Evolutionary conservation across 2,888 invertebrate species (phyloP).

Genomic region (Harpalus rubripes): DNA sequence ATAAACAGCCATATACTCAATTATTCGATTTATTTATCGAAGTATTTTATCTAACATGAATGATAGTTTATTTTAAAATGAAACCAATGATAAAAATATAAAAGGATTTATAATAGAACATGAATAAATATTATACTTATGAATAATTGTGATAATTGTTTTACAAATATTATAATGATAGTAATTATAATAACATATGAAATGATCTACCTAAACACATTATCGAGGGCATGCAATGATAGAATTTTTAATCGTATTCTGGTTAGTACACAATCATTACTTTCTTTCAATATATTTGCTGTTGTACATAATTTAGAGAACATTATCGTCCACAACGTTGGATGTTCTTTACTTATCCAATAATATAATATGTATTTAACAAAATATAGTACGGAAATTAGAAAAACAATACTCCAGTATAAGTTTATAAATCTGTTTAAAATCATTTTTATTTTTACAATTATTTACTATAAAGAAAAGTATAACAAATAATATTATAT

Average conservation of each 20-base stretch:
- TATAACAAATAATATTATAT: too few species aligned
- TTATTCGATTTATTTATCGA: conserved; percentile 47
- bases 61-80: conserved; percentile 41
- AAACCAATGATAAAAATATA: conserved; percentile 56
- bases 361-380: background rate
- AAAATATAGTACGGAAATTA: too few species aligned
- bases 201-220: conserved; percentile 64
- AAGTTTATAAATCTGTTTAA: too few species aligned
- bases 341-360: background rate
- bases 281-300: background rate
- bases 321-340: background rate
- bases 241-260: background rate
- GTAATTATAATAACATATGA: conserved; percentile 59
- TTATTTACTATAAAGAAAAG: too few species aligned
- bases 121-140: conserved; percentile 57
- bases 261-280: background rate
- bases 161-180: conserved; percentile 57
- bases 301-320: background rate
- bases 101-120: conserved; percentile 48
- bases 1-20: conserved; percentile 2
- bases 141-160: conserved; percentile 53
- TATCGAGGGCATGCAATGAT: background rate
- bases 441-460: too few species aligned
- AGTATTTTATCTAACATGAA: conserved; percentile 50
- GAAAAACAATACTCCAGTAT: too few species aligned